Evolutionary conservation across 2,113 vertebrate species (phyloP), one percentile per base, ranked within the genome.

Genomic region (Actinemys pallida): DNA sequence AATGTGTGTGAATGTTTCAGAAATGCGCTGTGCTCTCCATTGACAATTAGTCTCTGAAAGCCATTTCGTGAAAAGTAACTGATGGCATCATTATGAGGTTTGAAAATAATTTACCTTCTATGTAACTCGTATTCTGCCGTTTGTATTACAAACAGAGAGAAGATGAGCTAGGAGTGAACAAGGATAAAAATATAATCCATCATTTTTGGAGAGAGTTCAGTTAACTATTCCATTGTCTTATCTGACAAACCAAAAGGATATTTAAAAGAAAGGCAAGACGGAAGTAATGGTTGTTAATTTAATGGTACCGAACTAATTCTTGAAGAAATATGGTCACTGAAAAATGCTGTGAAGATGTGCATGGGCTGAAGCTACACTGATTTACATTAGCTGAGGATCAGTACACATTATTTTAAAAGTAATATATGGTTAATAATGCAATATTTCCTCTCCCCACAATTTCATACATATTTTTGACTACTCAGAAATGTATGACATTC

Each of bases 381-480:
- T 54, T 85, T 85, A 25, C 9, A 56, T 1, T 59, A 81, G 25
- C 8, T 11, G 81, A 39, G 42, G 47, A 47, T 54, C 57, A 0
- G 5, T 25, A 91, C 52, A 6, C 35, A 45, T 45, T 84, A 29
- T 72, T 90, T 91, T 86, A 49, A 52, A 78, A 3, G 3, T 53
- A 49, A 24, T 22, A 31, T 1, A 14, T 42, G 57, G 79, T 92
- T 94, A 88, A 75, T 94, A 95, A 91, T 56, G 57, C 11, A 83
- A n/a, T 20, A 24, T 93, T 97, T 94, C 76, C 69, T 88, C 83
- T 31, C 87, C 69, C 39, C 35, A 78, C 89, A 79, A 90, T 76
- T 90, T 91, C 84, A 52, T 49, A 79, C 65, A 56, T 90, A 27
- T 50, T 49, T 95, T 95, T 94, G 72, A 88, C 31, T 93, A 14